Conservation (phyloP, 2,113 vertebrate genomes). For the Paedocypris sp. region DNA sequence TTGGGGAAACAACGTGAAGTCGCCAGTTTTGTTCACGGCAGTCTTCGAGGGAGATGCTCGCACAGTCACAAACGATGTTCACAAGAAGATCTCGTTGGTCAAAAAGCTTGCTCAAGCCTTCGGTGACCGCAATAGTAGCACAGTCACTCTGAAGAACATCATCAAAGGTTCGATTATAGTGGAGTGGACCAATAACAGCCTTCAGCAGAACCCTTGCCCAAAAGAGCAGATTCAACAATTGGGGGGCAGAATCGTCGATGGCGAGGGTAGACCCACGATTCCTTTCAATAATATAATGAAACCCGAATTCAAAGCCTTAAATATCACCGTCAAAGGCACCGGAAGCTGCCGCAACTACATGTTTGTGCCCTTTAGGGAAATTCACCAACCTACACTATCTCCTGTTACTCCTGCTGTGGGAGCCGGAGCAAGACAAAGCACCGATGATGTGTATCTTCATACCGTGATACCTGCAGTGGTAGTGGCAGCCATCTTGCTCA, state of each 20-base stretch:
- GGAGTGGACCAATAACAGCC: constrained; percentile 91
- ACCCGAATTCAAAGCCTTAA: constrained; percentile 79
- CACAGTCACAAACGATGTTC: constrained; percentile 66
- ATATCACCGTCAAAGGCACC: constrained; percentile 64
- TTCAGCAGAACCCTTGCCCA: constrained; percentile 80
- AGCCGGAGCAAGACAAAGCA: constrained; percentile 76
- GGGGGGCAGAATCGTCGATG: constrained; percentile 67
- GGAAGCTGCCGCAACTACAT: constrained; percentile 74
- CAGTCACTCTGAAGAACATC: constrained; percentile 79
- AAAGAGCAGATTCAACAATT: constrained; percentile 73
- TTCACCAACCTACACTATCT: constrained; percentile 40
- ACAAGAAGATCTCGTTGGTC: constrained; percentile 86
- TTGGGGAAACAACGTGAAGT: constrained; percentile 69
- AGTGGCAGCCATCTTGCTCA: constrained; percentile 87
- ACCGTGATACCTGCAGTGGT: constrained; percentile 93
- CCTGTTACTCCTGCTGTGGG: constrained; percentile 61
- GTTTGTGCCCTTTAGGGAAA: constrained; percentile 69
- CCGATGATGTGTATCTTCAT: constrained; percentile 89
- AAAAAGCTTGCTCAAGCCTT: constrained; percentile 82
- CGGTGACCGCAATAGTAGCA: constrained; percentile 88
- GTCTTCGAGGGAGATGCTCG: constrained; percentile 75
- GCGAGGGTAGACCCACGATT: constrained; percentile 58
- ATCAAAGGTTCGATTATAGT: constrained; percentile 80
- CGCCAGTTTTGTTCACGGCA: constrained; percentile 76
- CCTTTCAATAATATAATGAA: constrained; percentile 66